phyloP scores from a whole-genome alignment of 2,113 vertebrate species.

The Antechinus stuartii region DNA sequence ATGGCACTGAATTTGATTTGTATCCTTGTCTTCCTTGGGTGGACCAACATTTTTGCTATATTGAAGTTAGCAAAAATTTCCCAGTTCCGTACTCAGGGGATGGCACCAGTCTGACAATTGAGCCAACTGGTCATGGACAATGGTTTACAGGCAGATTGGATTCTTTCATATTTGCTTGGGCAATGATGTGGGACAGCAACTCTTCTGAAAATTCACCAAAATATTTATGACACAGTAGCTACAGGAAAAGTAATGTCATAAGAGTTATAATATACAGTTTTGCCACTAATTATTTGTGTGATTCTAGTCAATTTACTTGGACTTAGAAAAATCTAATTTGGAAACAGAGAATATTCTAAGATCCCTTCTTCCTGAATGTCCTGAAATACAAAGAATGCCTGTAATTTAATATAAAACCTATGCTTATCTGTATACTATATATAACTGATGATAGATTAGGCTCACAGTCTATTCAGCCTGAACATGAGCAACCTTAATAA shows the following conservation, averaged over 20 bases:
- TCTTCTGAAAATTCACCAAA: background rate
- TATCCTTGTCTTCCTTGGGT: background rate
- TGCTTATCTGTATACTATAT: too few species aligned
- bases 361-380: background rate
- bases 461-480: background rate
- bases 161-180: background rate
- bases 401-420: background rate
- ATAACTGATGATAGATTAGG: background rate
- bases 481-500: background rate
- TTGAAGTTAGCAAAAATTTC: background rate
- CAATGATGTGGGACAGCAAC: background rate
- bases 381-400: background rate
- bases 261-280: background rate
- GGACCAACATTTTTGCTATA: background rate
- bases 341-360: background rate
- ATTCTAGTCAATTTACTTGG: background rate
- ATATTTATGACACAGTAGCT: background rate
- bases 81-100: background rate
- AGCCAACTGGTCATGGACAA: background rate
- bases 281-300: background rate
- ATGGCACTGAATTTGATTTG: background rate
- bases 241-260: background rate
- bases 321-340: background rate
- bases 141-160: background rate
- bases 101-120: background rate